Conservation (phyloP, 2,797 vertebrate genomes). For the Notamacropus eugenii region DNA sequence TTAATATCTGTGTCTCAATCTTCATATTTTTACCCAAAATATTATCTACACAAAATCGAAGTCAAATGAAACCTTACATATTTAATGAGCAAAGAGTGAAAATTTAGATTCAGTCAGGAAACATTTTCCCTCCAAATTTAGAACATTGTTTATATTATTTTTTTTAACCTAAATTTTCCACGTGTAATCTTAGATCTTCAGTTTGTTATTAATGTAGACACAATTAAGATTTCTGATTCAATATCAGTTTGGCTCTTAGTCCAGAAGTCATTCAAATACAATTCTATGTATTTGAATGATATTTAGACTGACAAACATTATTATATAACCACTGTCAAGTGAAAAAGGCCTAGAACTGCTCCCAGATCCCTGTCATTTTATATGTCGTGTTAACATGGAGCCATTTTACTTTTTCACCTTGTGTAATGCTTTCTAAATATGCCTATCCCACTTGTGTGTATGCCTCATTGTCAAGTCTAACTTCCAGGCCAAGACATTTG, state of each 20-base stretch:
- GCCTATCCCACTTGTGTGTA: background rate
- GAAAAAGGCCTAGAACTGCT: background rate
- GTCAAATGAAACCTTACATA: background rate
- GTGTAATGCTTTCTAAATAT: background rate
- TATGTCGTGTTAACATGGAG: background rate
- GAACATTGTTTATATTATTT: background rate
- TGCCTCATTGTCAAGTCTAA: background rate
- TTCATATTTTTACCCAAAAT: background rate
- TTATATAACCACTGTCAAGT: background rate
- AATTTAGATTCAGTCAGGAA: background rate
- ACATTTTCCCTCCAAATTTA: background rate
- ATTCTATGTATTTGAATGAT: background rate
- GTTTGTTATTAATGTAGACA: background rate
- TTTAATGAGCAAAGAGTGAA: background rate
- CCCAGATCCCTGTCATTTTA: background rate
- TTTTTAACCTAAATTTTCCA: background rate
- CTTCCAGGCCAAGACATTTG: background rate
- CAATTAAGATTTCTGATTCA: background rate
- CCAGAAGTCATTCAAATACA: background rate
- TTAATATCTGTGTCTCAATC: background rate
- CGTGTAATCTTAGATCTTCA: background rate
- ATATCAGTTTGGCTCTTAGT: background rate
- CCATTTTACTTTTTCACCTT: background rate
- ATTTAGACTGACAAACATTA: background rate
- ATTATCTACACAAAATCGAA: background rate